These are phyloP conservation scores for Zootoca vivipara DNA, from an alignment of 2,113 vertebrate genomes.

Conservation along the genomic window DNA sequence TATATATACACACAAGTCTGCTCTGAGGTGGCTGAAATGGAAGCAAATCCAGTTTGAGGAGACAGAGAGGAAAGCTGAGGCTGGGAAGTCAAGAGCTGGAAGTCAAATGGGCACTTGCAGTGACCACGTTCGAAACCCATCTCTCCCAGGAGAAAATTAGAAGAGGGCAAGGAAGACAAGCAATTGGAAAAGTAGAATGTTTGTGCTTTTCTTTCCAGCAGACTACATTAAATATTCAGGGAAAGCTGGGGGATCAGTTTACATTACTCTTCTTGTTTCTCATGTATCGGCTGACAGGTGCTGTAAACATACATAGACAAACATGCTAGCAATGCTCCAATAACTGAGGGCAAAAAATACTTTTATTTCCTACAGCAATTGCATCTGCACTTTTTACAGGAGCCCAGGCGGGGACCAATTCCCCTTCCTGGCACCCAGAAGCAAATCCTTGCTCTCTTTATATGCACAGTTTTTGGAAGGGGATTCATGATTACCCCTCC, in stretches of 20 bases:
- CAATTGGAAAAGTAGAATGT: conserved; percentile 80
- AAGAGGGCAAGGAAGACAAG: conserved; percentile 81
- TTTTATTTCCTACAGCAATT: conserved; percentile 55
- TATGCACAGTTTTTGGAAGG: background rate
- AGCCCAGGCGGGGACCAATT: background rate
- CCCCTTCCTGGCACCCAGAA: conserved; percentile 21
- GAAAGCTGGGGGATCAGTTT: conserved; percentile 82
- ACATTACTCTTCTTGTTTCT: conserved; percentile 91
- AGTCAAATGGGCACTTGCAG: conserved; percentile 80
- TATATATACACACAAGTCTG: conserved; percentile 92
- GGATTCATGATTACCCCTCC: no score
- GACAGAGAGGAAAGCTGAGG: conserved; percentile 86
- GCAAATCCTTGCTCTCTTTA: background rate
- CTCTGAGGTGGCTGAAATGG: conserved; percentile 90
- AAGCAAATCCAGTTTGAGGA: conserved; percentile 89
- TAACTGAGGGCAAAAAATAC: conserved; percentile 67
- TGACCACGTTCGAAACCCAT: conserved; percentile 84
- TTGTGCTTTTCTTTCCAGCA: conserved; percentile 81
- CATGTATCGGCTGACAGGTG: conserved; percentile 89
- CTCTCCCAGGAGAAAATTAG: conserved; percentile 83
- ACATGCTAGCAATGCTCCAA: conserved; percentile 75
- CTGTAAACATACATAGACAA: conserved; percentile 93
- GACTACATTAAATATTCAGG: conserved; percentile 89
- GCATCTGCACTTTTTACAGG: conserved; percentile 30
- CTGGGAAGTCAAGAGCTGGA: conserved; percentile 80